phyloP scores from a whole-genome alignment of 2,113 vertebrate species.

The Lamprologus tigripictilis region DNA sequence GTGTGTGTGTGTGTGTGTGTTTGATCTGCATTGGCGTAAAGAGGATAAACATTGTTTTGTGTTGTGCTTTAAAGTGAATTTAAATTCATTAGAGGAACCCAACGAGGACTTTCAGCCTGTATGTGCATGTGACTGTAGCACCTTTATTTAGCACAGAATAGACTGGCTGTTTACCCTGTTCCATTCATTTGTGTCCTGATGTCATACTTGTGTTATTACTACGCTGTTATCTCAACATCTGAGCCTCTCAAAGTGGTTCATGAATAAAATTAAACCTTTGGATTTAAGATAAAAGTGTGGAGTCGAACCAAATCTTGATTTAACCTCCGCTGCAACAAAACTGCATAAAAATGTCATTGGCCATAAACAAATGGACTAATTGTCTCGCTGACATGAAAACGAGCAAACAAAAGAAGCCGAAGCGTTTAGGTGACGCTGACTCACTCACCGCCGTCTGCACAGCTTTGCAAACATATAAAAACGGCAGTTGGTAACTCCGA shows the following conservation, averaged over 20 bases:
- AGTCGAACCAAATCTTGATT: no score
- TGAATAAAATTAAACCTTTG: not conserved
- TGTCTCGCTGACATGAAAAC: not conserved
- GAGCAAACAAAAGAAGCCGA: not conserved
- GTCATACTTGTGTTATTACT: not conserved
- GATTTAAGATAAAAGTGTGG: not conserved
- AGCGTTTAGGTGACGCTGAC: accelerated
- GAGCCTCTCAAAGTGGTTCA: not conserved
- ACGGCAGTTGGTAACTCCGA: not conserved
- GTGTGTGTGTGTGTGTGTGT: not conserved
- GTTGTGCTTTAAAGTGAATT: not conserved
- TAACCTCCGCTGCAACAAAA: not conserved
- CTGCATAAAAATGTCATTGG: not conserved
- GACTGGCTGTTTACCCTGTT: not conserved
- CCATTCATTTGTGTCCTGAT: not conserved
- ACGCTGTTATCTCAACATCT: not conserved
- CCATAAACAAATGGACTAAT: not conserved
- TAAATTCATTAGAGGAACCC: not conserved
- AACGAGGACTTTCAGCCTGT: not conserved
- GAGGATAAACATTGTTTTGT: constrained; percentile 7
- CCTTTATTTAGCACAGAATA: not conserved
- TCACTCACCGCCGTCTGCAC: not conserved
- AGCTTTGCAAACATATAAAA: not conserved
- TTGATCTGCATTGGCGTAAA: constrained; percentile 3
- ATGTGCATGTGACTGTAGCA: not conserved